Evolutionary conservation across 2,888 invertebrate genomes (phyloP), one percentile per base, ranked within the genome.

Genomic region (Catocala nupta): DNA sequence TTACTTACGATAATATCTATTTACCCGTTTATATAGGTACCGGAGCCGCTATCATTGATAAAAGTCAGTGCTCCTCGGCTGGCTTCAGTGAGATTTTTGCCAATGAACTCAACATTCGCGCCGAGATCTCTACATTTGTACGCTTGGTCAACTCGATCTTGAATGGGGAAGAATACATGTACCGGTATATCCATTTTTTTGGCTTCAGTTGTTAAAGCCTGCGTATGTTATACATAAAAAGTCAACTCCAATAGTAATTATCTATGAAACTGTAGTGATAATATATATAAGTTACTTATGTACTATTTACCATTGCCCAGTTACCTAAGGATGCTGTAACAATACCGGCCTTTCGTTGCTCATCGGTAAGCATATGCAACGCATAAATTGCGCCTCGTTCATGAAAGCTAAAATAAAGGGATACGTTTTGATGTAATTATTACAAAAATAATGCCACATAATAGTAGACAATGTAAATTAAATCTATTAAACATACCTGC

Each of bases 271-370:
- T 44, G n/a, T 12, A 44, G 12, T 44, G 1, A 25, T 25, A 25
- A 25, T 44, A 11, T 13, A 11, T 11, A 25, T 16, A 49, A 25
- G 33, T 10, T 5, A 7, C 16, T 12, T 9, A 11, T 11, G 25
- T 36, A 9, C 5, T 34, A n/a, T 6, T 63, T 69, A 89, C 90
- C 86, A 97, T 95, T 0, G 98, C 98, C 92, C 98, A 99, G 87
- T 99, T 99, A 5, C 99, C 99, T 57, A 98, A 94, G 4, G 98
- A 98, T 0, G 98, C 98, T 5, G 98, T 97, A 59, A 97, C 97
- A 0, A 98, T 97, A 3, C 98, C 98, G 42, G 82, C 86, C 66
- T 89, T 88, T 78, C 95, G 96, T 85, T 98, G 96, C 43, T 96
- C 96, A 56, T 95, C 92, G 9, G 95, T 90, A 25, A 99, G 88